phyloP scores from a whole-genome alignment of 2,113 vertebrate genomes.

The Cavia porcellus region DNA sequence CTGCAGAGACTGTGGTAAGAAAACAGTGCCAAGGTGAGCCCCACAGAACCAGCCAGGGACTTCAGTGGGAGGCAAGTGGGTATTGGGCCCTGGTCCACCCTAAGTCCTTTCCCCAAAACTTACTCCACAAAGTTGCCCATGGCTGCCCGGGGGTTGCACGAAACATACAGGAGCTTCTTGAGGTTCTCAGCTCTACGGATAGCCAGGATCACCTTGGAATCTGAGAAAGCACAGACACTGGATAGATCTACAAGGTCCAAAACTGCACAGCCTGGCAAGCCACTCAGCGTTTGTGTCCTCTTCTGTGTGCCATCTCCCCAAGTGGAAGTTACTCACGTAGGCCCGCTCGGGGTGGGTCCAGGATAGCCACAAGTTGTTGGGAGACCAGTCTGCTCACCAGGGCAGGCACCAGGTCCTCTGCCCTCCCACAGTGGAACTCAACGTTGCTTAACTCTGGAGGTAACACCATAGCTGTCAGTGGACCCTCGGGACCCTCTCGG shows the following conservation, averaged over 20 bases:
- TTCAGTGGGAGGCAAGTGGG: background rate
- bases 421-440: conserved; percentile 96
- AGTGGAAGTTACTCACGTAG: conserved; percentile 91
- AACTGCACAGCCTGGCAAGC: background rate
- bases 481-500: rapidly evolving
- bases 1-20: conserved; percentile 90
- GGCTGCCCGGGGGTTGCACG: conserved; percentile 97
- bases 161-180: conserved; percentile 95
- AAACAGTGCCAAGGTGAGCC: background rate
- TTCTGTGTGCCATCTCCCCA: background rate
- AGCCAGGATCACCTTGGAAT: conserved; percentile 97
- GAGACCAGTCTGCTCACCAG: conserved; percentile 91
- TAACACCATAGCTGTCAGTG: background rate
- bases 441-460: conserved; percentile 92
- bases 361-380: conserved; percentile 91
- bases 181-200: conserved; percentile 94
- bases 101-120: conserved; percentile 83
- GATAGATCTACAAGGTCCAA: background rate
- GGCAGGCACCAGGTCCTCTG: conserved; percentile 94
- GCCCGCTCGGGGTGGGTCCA: conserved; percentile 96
- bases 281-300: background rate
- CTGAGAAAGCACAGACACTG: conserved; percentile 81
- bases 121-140: conserved; percentile 98
- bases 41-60: too few relatives aligned
- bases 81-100: background rate